Base-by-base conservation (phyloP, 2,113 vertebrate species). In the Callionymus lyra region DNA sequence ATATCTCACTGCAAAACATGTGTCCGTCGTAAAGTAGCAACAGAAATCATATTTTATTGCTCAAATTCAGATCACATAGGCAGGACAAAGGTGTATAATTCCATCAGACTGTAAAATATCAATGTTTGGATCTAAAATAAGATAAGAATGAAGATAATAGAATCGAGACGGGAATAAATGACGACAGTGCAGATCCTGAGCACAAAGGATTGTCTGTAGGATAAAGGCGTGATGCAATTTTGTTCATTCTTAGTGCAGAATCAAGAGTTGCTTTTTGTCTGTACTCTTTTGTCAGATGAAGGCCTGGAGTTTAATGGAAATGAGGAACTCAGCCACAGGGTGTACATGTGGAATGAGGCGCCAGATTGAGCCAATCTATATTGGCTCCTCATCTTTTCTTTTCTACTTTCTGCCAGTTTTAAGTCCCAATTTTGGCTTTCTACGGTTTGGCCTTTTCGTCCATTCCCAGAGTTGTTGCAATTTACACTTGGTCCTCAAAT, bases 231-330 rank as follows among this genome's bases (percentile, higher is more conserved):
- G 76, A 81, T 74, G 70, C 69, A 77, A 72, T 62, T 56, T 59
- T 53, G 36, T 68, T 54, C 65, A 60, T 53, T 62, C 58, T 69
- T 76, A 56, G 63, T 72, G 50, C 62, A 51, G 73, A 54, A 56
- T 68, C 61, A 46, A 76, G 47, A 60, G 48, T 69, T 70, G 61
- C 59, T 43, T 38, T 44, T 32, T 8, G n/a, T 16, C 15, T 27
- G 21, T 27, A 44, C 44, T 41, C 47, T 64, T 70, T 70, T 77
- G 67, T 77, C 72, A 81, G 74, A 82, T 75, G 68, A 80, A 81
- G 73, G 76, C 62, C 52, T 43, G 58, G 75, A 76, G 74, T 83
- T 81, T 80, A 81, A 83, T 84, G 81, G 75, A 80, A 82, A 85
- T 83, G 67, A 82, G 74, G 61, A 71, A 63, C 47, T 47, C 70